Evolutionary conservation across 2,888 invertebrate species (phyloP).

Genomic region (Amphipyra tragopoginis): DNA sequence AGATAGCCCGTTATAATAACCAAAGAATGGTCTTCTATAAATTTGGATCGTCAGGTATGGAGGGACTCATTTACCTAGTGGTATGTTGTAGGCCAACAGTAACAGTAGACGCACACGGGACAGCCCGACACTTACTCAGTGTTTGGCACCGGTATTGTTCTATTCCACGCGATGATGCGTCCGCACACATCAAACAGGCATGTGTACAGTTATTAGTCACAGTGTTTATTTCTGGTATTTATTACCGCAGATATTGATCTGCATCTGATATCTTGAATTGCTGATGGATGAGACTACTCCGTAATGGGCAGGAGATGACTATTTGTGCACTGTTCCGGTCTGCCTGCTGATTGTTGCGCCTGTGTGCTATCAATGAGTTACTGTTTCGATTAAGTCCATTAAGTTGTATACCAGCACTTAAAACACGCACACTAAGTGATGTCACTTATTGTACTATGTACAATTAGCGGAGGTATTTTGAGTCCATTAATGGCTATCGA

Average conservation of each 20-base stretch:
- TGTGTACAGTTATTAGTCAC: slow-evolving; percentile 68
- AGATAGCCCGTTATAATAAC: too few species aligned
- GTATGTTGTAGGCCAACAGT: slow-evolving; percentile 26
- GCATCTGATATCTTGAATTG: slow-evolving; percentile 45
- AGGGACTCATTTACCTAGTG: slow-evolving; percentile 17
- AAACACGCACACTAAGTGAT: slow-evolving; percentile 23
- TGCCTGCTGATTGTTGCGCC: slow-evolving; percentile 7
- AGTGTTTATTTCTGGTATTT: slow-evolving; percentile 69
- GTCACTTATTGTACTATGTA: slow-evolving; percentile 27
- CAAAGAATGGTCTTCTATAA: too few species aligned
- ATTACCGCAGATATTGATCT: slow-evolving; percentile 58
- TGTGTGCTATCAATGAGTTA: slow-evolving; percentile 12
- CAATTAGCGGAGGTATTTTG: slow-evolving; percentile 17
- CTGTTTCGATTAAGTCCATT: slow-evolving; percentile 13
- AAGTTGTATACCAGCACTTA: slow-evolving; percentile 14
- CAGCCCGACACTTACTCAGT: slow-evolving; percentile 70
- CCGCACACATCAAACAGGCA: slow-evolving; percentile 43
- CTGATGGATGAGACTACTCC: slow-evolving; percentile 27
- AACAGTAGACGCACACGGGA: slow-evolving; percentile 53
- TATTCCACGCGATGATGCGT: slow-evolving; percentile 75
- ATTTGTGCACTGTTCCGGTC: slow-evolving; percentile 31
- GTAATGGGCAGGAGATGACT: slow-evolving; percentile 12
- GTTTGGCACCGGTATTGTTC: slow-evolving; percentile 73
- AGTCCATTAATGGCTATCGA: slow-evolving; percentile 22
- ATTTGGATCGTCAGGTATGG: slow-evolving; percentile 14